Conservation (phyloP, 2,797 vertebrate genomes). For the Enteromius treurensis region DNA sequence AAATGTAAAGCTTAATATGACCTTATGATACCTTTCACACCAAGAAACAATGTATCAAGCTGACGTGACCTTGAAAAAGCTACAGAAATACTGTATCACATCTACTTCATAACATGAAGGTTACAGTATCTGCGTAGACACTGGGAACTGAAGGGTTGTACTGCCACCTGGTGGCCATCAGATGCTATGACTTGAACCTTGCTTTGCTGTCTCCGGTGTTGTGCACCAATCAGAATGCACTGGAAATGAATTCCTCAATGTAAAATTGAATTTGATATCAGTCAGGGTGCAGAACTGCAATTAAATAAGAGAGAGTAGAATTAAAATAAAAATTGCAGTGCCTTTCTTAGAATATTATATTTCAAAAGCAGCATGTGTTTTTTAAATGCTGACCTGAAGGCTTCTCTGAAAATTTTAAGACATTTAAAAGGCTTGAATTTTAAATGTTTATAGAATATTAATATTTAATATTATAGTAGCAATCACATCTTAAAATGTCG, state of each 20-base stretch:
- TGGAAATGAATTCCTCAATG: background rate
- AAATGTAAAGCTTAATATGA: background rate
- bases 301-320: background rate
- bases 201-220: background rate
- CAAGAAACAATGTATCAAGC: background rate
- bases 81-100: background rate
- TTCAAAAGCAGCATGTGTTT: background rate
- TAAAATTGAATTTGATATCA: background rate
- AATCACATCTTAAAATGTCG: background rate
- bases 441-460: background rate
- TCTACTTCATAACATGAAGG: constrained; percentile 5
- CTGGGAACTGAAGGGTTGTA: constrained; percentile 11
- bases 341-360: background rate
- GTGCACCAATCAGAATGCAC: background rate
- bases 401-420: background rate
- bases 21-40: background rate
- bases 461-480: background rate
- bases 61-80: constrained; percentile 40
- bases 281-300: background rate
- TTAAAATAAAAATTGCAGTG: background rate
- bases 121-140: background rate
- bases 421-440: background rate
- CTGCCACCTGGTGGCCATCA: constrained; percentile 54
- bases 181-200: background rate
- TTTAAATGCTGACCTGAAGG: background rate